These are phyloP conservation scores for Mesaphorura yosii DNA, from an alignment of 1,140 invertebrate genomes.

Conservation along the genomic window DNA sequence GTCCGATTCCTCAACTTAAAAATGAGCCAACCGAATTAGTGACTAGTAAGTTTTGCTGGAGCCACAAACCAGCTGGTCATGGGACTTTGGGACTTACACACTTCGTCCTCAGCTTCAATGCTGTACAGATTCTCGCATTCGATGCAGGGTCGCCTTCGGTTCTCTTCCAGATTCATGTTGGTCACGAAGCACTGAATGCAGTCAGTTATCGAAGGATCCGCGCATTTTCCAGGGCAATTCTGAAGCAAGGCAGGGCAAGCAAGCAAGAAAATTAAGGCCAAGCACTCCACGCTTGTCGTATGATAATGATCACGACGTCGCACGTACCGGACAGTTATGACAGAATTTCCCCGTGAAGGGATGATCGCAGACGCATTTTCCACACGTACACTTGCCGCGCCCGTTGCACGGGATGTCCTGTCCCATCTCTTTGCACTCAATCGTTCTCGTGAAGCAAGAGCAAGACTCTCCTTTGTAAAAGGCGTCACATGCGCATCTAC, in stretches of 20 bases:
- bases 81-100: conserved; percentile 3
- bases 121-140: conserved; percentile 1
- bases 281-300: no score
- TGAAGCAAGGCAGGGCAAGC: conserved; percentile 39
- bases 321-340: conserved; percentile 70
- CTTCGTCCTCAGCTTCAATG: neutral
- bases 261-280: no score
- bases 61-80: neutral
- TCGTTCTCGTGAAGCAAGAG: neutral
- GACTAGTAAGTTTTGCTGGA: no score
- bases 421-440: neutral
- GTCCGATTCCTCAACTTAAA: conserved; percentile 6
- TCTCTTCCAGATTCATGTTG: neutral
- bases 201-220: conserved; percentile 40
- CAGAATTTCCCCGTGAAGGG: conserved; percentile 74
- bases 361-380: conserved; percentile 66
- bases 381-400: conserved; percentile 49
- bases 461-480: conserved; percentile 14
- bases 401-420: neutral
- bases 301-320: no score
- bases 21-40: neutral
- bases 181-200: conserved; percentile 79
- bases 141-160: neutral
- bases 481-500: conserved; percentile 15
- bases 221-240: conserved; percentile 75